phyloP scores from a whole-genome alignment of 2,113 vertebrate species.

The Nannobrachium achirus region DNA sequence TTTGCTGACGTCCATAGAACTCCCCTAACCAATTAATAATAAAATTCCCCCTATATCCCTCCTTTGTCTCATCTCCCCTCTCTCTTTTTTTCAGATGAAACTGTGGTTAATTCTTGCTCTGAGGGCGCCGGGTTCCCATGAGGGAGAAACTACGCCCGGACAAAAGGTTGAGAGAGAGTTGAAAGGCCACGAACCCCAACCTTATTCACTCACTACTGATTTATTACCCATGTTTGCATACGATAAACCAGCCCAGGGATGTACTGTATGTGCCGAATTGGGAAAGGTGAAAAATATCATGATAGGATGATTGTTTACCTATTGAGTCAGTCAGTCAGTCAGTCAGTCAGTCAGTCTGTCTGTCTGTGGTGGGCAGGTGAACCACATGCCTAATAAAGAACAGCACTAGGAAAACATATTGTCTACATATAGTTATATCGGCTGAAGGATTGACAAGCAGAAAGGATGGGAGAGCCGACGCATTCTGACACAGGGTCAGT shows the following conservation, averaged over 20 bases:
- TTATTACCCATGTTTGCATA: slow-evolving; percentile 39
- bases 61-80: slow-evolving; percentile 1
- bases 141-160: slow-evolving; percentile 22
- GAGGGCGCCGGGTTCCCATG: slow-evolving; percentile 28
- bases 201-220: slow-evolving; percentile 58
- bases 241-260: slow-evolving; percentile 24
- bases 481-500: not conserved
- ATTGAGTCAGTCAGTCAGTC: too few relatives aligned
- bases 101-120: slow-evolving; percentile 36
- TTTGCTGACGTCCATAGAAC: slow-evolving; percentile 69
- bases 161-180: slow-evolving; percentile 59
- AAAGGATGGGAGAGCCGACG: too few relatives aligned
- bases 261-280: slow-evolving; percentile 21
- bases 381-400: not conserved
- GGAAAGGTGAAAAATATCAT: slow-evolving; percentile 14
- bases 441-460: not conserved
- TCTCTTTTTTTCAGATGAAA: slow-evolving; percentile 21
- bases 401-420: too few relatives aligned
- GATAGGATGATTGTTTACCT: slow-evolving; percentile 35
- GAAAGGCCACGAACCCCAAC: slow-evolving; percentile 51
- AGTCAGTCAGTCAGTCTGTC: not conserved
- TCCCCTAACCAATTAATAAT: slow-evolving; percentile 62
- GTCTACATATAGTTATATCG: not conserved
- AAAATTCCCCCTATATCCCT: slow-evolving; percentile 29
- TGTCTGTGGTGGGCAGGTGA: too few relatives aligned